These are phyloP conservation scores for Herminia tarsipennalis DNA, from an alignment of 2,888 invertebrate species.

Conservation along the genomic window DNA sequence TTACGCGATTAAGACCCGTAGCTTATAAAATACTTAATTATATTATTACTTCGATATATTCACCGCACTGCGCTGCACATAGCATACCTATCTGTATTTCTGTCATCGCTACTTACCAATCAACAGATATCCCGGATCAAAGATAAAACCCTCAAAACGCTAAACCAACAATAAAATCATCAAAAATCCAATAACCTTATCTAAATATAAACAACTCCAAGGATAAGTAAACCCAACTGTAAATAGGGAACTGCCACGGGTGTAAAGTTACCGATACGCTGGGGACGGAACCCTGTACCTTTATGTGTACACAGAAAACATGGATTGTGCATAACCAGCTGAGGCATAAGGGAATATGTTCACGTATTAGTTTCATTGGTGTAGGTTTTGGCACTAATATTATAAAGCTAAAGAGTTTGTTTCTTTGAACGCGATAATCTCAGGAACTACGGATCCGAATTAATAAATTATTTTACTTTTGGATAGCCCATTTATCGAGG, in stretches of 20 bases:
- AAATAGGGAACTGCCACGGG: conserved; percentile 21
- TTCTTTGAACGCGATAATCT: too few species aligned
- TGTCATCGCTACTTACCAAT: too few species aligned
- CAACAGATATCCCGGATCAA: too few species aligned
- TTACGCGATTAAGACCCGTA: too few species aligned
- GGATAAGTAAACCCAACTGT: not conserved
- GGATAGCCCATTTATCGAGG: too few species aligned
- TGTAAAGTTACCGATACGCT: conserved; percentile 30
- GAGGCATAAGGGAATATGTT: not conserved
- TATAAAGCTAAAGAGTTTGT: not conserved
- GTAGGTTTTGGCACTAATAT: not conserved
- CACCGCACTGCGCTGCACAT: too few species aligned
- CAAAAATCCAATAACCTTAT: not conserved
- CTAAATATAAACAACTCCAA: not conserved
- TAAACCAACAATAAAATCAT: not conserved
- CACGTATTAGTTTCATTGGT: not conserved
- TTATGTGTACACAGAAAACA: conserved; percentile 17
- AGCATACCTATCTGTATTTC: too few species aligned
- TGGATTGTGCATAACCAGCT: conserved; percentile 30
- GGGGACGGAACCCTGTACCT: conserved; percentile 16
- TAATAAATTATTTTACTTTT: too few species aligned
- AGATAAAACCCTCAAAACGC: too few species aligned
- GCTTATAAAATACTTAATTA: too few species aligned
- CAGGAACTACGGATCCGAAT: too few species aligned
- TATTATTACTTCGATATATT: too few species aligned